phyloP scores from a whole-genome alignment of 2,888 invertebrate species.

The Eristalis arbustorum region DNA sequence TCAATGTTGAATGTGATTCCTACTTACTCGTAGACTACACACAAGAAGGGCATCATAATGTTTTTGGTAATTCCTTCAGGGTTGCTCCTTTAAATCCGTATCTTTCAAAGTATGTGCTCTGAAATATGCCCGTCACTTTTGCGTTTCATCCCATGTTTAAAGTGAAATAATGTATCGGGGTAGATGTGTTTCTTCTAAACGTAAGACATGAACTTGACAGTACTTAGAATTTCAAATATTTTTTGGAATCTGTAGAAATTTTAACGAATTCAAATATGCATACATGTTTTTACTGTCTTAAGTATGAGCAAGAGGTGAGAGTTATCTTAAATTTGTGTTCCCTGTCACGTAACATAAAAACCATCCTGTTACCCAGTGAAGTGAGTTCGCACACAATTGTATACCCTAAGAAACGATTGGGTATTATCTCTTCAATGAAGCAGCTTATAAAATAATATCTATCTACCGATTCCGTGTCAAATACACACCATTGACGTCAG shows the following conservation, averaged over 20 bases:
- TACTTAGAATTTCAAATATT: neutral
- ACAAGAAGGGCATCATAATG: conserved; percentile 1
- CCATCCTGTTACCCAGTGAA: neutral
- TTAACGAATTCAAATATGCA: neutral
- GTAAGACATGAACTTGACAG: no score
- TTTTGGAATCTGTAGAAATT: neutral
- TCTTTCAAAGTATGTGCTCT: neutral
- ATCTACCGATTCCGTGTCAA: conserved; percentile 4
- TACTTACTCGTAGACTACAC: neutral
- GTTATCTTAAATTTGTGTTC: neutral
- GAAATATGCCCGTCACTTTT: neutral
- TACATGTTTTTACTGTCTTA: neutral
- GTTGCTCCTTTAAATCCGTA: neutral
- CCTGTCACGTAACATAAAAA: neutral
- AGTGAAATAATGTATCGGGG: neutral
- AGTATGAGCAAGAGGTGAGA: neutral
- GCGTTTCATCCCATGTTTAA: no score
- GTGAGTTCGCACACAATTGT: conserved; percentile 17
- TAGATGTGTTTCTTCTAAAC: neutral
- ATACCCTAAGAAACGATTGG: conserved; percentile 7
- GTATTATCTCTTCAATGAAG: conserved; percentile 39
- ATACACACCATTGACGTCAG: conserved; percentile 45
- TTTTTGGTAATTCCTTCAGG: neutral
- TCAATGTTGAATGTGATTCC: conserved; percentile 13
- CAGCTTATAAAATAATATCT: conserved; percentile 20